Evolutionary conservation across 30 jellyfish, hydroid and myxozoan genomes (phyloP).

Genomic region (Aurelia sp.): DNA sequence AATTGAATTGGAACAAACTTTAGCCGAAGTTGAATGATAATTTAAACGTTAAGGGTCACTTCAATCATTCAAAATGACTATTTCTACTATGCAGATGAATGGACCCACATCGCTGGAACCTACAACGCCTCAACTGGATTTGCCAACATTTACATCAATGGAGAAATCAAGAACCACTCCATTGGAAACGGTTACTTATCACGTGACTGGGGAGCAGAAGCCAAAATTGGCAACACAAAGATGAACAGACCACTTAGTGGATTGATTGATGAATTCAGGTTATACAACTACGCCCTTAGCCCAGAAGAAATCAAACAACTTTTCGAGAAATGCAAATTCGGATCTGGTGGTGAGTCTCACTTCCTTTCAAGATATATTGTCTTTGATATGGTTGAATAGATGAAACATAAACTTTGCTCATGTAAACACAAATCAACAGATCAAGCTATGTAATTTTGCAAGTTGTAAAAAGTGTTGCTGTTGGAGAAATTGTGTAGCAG

Average conservation of each 20-base stretch:
- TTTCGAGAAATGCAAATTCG: slow-evolving; percentile 90
- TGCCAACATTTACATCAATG: slow-evolving; percentile 93
- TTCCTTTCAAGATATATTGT: not conserved
- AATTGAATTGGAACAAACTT: too few relatives aligned
- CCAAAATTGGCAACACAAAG: slow-evolving; percentile 84
- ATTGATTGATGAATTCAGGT: slow-evolving; percentile 91
- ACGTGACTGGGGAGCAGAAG: slow-evolving; percentile 97
- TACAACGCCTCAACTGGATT: slow-evolving; percentile 85
- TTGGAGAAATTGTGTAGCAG: too few relatives aligned
- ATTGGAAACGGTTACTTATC: slow-evolving; percentile 93
- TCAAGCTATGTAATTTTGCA: too few relatives aligned
- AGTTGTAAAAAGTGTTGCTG: too few relatives aligned
- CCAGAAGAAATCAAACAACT: slow-evolving; percentile 93
- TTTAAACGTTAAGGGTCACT: too few relatives aligned
- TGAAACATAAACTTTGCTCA: too few relatives aligned
- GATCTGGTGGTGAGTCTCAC: slow-evolving; percentile 59
- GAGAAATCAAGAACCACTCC: slow-evolving; percentile 90
- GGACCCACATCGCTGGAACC: slow-evolving; percentile 99
- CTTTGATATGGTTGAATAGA: too few relatives aligned
- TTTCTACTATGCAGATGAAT: slow-evolving; percentile 28
- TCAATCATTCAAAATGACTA: not conserved
- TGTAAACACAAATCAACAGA: too few relatives aligned
- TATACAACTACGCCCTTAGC: slow-evolving; percentile 91
- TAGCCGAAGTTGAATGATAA: too few relatives aligned
- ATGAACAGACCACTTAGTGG: slow-evolving; percentile 90